Percentiles rank a stretch among this genome's conserved stretches.
Conservation (phyloP, 2,888 invertebrate genomes). For the Acronicta alni region DNA sequence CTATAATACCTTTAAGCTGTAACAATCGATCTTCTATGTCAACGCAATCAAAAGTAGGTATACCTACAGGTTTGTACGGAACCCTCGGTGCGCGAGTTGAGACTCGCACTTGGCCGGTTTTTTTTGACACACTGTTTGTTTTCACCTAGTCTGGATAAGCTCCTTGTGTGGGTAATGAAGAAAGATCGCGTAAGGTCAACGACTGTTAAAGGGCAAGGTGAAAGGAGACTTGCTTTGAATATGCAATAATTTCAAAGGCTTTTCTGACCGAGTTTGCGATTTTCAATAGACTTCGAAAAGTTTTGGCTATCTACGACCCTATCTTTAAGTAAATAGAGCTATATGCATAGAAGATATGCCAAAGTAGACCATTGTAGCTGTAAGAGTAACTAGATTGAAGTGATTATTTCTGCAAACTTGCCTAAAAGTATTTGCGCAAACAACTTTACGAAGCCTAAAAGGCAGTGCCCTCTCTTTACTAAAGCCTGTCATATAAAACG, state of each 20-base stretch:
- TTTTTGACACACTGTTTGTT: constrained; percentile 33
- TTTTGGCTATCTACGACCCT: neutral
- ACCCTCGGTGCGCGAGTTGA: too few species aligned
- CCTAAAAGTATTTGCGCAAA: constrained; percentile 40
- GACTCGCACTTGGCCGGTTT: too few species aligned
- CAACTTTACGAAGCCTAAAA: constrained; percentile 23
- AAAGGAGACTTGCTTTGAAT: neutral
- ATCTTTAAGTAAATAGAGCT: constrained; percentile 2
- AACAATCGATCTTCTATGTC: too few species aligned
- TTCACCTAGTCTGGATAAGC: constrained; percentile 15
- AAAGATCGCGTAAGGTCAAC: constrained; percentile 18
- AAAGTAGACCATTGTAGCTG: constrained; percentile 8
- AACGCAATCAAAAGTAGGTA: too few species aligned
- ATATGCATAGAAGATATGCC: neutral
- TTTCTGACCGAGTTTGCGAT: neutral
- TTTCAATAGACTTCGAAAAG: neutral
- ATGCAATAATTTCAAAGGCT: neutral
- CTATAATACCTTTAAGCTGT: too few species aligned
- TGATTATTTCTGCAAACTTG: constrained; percentile 26
- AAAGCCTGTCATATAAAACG: constrained; percentile 18
- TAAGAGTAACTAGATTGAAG: constrained; percentile 22
- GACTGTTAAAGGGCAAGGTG: constrained; percentile 11
- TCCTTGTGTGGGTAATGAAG: constrained; percentile 3
- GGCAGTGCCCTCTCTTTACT: constrained; percentile 22
- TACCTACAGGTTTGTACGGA: too few species aligned